phyloP scores from a whole-genome alignment of 2,113 vertebrate species.

The Merops nubicus region DNA sequence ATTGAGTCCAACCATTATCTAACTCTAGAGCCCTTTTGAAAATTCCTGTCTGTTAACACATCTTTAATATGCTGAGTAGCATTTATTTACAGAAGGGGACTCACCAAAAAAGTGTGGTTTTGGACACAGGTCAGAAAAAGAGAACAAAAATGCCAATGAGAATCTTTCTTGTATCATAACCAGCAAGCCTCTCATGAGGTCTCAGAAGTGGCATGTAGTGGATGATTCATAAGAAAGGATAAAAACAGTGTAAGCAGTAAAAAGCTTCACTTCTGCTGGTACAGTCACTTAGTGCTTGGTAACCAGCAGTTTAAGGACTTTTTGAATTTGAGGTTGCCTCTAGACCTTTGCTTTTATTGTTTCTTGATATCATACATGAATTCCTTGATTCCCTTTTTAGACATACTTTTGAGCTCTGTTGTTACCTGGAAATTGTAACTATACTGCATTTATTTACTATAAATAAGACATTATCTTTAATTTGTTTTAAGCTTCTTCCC shows the following conservation, averaged over 20 bases:
- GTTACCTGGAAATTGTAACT: not conserved
- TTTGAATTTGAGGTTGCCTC: not conserved
- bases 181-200: not conserved
- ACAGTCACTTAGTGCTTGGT: not conserved
- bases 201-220: not conserved
- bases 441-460: not conserved
- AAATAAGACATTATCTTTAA: not conserved
- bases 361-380: not conserved
- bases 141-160: not conserved
- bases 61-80: not conserved
- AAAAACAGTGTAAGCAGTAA: not conserved
- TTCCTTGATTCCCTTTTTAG: not conserved
- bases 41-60: not conserved
- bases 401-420: not conserved
- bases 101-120: not conserved
- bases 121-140: not conserved
- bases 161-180: not conserved
- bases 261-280: not conserved
- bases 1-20: too few species aligned
- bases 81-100: not conserved
- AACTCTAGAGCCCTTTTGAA: not conserved
- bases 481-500: not conserved
- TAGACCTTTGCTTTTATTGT: not conserved
- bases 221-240: not conserved
- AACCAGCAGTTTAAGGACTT: not conserved